These are phyloP conservation scores for Aratinga solstitialis DNA, from an alignment of 2,797 vertebrate species.

Conservation along the genomic window DNA sequence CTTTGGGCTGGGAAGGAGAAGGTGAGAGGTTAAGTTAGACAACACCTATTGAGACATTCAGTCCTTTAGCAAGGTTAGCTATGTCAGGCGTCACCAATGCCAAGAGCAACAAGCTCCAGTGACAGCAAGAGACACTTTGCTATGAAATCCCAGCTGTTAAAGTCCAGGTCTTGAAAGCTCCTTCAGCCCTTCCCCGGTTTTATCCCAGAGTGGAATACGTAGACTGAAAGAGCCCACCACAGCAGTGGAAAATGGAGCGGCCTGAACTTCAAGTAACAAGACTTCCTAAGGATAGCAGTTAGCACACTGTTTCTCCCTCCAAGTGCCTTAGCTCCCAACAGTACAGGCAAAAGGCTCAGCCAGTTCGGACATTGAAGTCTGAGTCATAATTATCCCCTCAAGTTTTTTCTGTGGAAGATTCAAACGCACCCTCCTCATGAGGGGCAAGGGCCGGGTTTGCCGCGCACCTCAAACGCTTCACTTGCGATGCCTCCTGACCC, in stretches of 20 bases:
- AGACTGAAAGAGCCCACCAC: neutral
- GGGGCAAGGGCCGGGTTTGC: neutral
- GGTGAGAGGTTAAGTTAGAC: neutral
- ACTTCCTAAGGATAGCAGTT: neutral
- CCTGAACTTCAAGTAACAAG: neutral
- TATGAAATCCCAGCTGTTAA: neutral
- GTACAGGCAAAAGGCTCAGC: neutral
- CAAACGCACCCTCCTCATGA: neutral
- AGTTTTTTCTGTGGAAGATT: neutral
- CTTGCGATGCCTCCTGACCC: neutral
- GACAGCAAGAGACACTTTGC: neutral
- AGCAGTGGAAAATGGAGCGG: neutral
- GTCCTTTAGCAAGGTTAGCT: neutral
- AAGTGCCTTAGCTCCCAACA: neutral
- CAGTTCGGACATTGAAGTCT: neutral
- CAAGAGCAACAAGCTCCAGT: neutral
- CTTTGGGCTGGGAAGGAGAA: neutral
- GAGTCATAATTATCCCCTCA: neutral
- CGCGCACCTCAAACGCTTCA: neutral
- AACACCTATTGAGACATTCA: neutral
- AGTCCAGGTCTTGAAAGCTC: neutral
- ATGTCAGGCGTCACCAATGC: neutral
- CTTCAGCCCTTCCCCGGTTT: neutral
- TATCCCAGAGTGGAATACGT: neutral
- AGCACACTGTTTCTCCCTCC: neutral